Conservation (phyloP, 2,113 vertebrate genomes). For the Recurvirostra avosetta region DNA sequence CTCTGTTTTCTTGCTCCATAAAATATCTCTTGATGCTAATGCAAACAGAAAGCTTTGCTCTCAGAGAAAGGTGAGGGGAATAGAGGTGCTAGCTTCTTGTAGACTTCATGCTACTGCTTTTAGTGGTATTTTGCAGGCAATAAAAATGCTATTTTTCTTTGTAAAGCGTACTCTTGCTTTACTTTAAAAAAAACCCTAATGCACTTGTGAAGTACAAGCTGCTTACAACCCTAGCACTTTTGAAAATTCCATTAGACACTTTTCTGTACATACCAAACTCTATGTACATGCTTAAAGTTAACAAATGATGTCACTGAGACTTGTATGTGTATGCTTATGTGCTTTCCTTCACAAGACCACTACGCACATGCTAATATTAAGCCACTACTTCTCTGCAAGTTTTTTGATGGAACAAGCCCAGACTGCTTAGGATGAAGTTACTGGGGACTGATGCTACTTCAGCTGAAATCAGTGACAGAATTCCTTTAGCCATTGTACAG, state of each 20-base stretch:
- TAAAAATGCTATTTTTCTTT: background rate
- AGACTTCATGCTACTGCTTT: background rate
- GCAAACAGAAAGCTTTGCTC: slow-evolving; percentile 49
- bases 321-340: background rate
- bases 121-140: background rate
- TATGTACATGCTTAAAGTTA: background rate
- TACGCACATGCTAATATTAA: background rate
- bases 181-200: background rate
- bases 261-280: background rate
- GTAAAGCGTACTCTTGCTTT: background rate
- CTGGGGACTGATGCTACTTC: background rate
- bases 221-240: background rate
- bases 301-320: background rate
- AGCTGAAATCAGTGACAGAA: background rate
- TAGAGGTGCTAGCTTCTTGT: background rate
- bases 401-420: background rate
- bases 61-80: slow-evolving; percentile 9
- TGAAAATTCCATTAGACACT: background rate
- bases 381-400: background rate
- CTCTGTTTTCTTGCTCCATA: slow-evolving; percentile 56
- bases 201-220: background rate
- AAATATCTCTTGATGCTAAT: slow-evolving; percentile 47
- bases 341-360: background rate
- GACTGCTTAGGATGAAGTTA: background rate
- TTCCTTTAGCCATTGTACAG: background rate